Evolutionary conservation across 2,888 invertebrate genomes (phyloP), one percentile per base, ranked within the genome.

Genomic region (Steinernema scapterisci): DNA sequence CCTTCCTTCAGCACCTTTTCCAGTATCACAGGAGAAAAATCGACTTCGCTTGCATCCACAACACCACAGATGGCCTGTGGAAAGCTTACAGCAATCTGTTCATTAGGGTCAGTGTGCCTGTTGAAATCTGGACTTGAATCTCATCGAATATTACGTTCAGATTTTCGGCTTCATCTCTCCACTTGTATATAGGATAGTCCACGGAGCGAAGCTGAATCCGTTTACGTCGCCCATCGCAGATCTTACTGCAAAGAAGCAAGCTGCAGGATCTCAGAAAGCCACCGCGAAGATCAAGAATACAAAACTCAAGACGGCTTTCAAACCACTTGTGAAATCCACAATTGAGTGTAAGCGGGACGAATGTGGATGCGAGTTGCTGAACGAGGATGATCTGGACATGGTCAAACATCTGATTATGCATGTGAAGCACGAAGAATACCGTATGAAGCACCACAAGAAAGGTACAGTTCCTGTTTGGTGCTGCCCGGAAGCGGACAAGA

Each of bases 401-500:
- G 63, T 63, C 16, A 63, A 31, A 19, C 63, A 63, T n/a, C 9
- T 63, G 27, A 63, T 63, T 25, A 13, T 63, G 27, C 63, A 63
- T 25, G 38, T 63, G 27, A 63, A 63, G 19, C 63, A 63, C 63
- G 63, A 63, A 3, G 63, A 63, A 27, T 25, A 63, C 19, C 63
- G 63, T 16, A 63, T 63, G 63, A 63, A 31, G 19, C 63, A 63
- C 31, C 27, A 63, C 38, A 63, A 63, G 63, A 31, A 63, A 25
- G 63, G 63, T 1, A 63, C 63, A 2, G 31, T 25, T 1, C 63
- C 63, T 5, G 63, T 63, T 1, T 63, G 63, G 63, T 63, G 63
- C n/a, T 63, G 63, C 31, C 63, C 63, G 2, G 11, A 63, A n/a
- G 63, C 63, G 63, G 63, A 63, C 31, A 63, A 63, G 63, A 63